Base-by-base conservation (phyloP, 2,797 vertebrate species). In the Liasis olivaceus region DNA sequence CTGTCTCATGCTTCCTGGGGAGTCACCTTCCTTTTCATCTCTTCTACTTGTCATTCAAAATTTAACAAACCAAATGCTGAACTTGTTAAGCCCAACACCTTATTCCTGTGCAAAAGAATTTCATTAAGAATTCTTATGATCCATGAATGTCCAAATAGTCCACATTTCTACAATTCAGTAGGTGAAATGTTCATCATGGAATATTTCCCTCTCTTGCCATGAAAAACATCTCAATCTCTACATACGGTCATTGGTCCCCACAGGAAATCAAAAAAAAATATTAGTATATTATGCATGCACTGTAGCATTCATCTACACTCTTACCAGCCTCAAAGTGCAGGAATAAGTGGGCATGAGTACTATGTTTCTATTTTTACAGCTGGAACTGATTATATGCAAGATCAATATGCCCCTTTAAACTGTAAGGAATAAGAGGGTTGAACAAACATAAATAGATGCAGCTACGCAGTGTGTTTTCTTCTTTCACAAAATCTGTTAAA, bases 11-110 rank as follows among this genome's bases (percentile, higher is more conserved):
- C 94, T 96, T 96, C 95, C 95, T 96, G 93, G 94, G 95, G 96
- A 96, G 95, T 96, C 95, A 91, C 96, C 95, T 96, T 95, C 96
- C 89, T 93, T 96, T 96, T 94, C 95, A 95, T 93, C 94, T 91
- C 85, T 93, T 94, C 59, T 89, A 91, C 90, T 94, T 89, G 56
- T 92, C 91, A 91, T 94, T 51, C 94, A 96, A 93, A 93, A 93
- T 96, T 95, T 96, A 96, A 95, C 94, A n/a, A 95, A 92, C 93
- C 62, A 92, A 56, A 72, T n/a, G 54, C 92, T 90, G 88, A 95
- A 93, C 87, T 26, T 47, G 84, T 89, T 26, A 42, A 51, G n/a
- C 20, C 81, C 36, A 87, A 36, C 51, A 91, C 94, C 90, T 92
- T 89, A 54, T 60, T 93, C 85, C 90, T 77, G 84, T 12, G 22